phyloP scores from a whole-genome alignment of 2,797 vertebrate genomes.

The Phoebastria nigripes region DNA sequence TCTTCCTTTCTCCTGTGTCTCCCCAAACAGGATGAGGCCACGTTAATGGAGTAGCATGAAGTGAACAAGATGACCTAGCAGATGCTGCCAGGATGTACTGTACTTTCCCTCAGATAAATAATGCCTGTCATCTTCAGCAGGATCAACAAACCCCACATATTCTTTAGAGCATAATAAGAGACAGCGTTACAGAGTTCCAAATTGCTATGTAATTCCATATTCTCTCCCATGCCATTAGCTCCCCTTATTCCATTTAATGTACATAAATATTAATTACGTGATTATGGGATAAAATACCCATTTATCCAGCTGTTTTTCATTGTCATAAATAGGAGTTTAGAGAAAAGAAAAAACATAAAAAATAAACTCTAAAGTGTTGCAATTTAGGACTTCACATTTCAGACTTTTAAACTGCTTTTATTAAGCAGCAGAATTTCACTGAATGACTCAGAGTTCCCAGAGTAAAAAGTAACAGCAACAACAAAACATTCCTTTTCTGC shows the following conservation, averaged over 20 bases:
- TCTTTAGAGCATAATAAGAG: not conserved
- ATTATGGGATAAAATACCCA: not conserved
- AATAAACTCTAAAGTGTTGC: not conserved
- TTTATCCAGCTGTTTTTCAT: not conserved
- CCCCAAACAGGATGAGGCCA: not conserved
- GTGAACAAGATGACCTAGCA: not conserved
- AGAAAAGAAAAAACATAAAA: not conserved
- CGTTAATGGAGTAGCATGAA: not conserved
- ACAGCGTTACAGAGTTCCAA: not conserved
- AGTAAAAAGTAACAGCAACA: not conserved
- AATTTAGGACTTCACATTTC: not conserved
- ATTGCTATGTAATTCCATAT: not conserved
- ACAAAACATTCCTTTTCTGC: not conserved
- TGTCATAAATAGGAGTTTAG: not conserved
- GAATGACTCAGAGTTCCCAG: not conserved
- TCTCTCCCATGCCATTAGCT: not conserved
- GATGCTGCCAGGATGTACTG: not conserved
- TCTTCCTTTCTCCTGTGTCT: not conserved
- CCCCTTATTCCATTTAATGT: not conserved
- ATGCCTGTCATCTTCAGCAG: not conserved
- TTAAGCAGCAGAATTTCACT: not conserved
- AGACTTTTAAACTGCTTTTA: not conserved
- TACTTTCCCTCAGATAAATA: not conserved
- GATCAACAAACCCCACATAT: not conserved
- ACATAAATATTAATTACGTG: not conserved